Base-by-base conservation (phyloP, 2,888 invertebrate species). In the Clunio marinus region DNA sequence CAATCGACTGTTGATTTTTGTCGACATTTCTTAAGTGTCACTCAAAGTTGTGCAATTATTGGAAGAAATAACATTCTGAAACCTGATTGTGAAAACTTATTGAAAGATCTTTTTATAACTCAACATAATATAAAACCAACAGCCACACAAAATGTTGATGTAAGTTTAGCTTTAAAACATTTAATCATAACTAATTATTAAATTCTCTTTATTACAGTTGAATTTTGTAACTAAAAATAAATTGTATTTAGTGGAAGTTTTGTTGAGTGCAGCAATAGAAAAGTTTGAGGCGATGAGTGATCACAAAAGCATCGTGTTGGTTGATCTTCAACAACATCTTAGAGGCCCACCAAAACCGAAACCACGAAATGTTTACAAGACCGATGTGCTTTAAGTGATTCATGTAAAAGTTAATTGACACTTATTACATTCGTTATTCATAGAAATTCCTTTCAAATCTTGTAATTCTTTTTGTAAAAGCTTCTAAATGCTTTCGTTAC, bases 161-260 rank as follows among this genome's bases (percentile, higher is more conserved):
- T 79, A 72, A 75, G 75, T 73, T 55, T 25, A 63, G 24, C 67
- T 37, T 70, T 28, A 62, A 51, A 65, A 58, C 60, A 65, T 27
- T 51, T 65, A 24, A 10, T 5, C 13, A n/a, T 58, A 13, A 15
- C 5, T 5, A 10, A 20, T 22, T n/a, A 57, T 71, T 73, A n/a
- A n/a, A n/a, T n/a, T n/a, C n/a, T n/a, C n/a, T n/a, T n/a, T n/a
- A n/a, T n/a, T 73, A 1, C 60, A 79, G 79, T 74, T 78, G 1
- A 79, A 79, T 70, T 79, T 79, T 71, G 79, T 79, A 1, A 71
- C 74, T 63, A 76, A 77, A 68, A 79, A 79, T 69, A 79, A 78
- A 70, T 73, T 72, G 2, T 79, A 76, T 70, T 69, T 79, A 24
- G 72, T 75, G 35, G 78, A 78, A 8, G 75, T 77, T 60, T 69